phyloP scores from a whole-genome alignment of 2,888 invertebrate genomes.

The Nemotelus pantherinus region DNA sequence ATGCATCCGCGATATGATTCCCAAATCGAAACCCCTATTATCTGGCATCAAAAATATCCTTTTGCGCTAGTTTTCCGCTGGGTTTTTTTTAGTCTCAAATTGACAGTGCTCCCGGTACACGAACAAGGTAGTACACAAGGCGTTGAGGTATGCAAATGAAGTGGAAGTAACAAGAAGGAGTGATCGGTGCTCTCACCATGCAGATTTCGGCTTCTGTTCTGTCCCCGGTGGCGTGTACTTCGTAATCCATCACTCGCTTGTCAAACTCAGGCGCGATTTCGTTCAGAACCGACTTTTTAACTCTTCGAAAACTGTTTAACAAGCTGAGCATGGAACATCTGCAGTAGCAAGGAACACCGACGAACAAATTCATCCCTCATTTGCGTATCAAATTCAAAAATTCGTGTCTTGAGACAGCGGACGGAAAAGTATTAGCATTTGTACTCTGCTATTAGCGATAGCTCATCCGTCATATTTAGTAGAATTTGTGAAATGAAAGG shows the following conservation, averaged over 20 bases:
- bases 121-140: background rate
- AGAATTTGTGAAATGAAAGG: slow-evolving; percentile 31
- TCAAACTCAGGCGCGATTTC: slow-evolving; percentile 62
- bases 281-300: slow-evolving; percentile 38
- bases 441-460: slow-evolving; percentile 34
- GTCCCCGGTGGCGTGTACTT: slow-evolving; percentile 7
- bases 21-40: too few species aligned
- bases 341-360: slow-evolving; percentile 30
- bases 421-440: slow-evolving; percentile 35
- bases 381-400: slow-evolving; percentile 44
- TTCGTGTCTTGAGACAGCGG: slow-evolving; percentile 24
- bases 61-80: background rate
- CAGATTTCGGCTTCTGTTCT: background rate
- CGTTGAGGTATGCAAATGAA: slow-evolving; percentile 34
- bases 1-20: background rate
- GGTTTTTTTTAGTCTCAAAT: background rate
- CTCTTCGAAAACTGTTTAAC: slow-evolving; percentile 47
- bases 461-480: slow-evolving; percentile 48
- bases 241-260: slow-evolving; percentile 64
- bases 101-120: slow-evolving; percentile 15
- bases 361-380: slow-evolving; percentile 44
- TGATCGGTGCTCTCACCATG: slow-evolving; percentile 1
- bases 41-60: too few species aligned
- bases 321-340: slow-evolving; percentile 46
- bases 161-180: slow-evolving; percentile 37